A percentile compares a stretch with the other conserved stretches of the same genome.
phyloP scores from a whole-genome alignment of 2,113 vertebrate species.

The Neogobius melanostomus region DNA sequence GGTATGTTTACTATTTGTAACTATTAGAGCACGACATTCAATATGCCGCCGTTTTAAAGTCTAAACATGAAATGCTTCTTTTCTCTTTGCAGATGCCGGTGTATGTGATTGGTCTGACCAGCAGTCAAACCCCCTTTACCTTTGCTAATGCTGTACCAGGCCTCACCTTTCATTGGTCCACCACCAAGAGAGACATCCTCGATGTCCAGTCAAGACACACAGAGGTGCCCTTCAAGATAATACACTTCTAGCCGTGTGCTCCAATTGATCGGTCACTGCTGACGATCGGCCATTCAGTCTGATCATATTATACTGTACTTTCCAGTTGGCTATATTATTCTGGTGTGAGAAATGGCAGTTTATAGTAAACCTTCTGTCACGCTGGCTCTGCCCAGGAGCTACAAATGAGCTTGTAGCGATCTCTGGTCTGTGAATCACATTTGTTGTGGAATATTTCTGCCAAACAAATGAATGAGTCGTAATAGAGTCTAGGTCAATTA shows the following conservation, averaged over 20 bases:
- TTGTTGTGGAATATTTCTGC: no score
- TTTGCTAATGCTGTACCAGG: slow-evolving; percentile 86
- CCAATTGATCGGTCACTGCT: no score
- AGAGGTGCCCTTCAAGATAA: slow-evolving; percentile 76
- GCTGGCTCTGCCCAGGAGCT: no score
- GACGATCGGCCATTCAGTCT: no score
- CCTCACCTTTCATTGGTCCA: slow-evolving; percentile 91
- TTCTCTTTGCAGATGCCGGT: slow-evolving; percentile 81
- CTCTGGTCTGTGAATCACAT: no score
- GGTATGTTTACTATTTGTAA: slow-evolving; percentile 64
- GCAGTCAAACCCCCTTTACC: slow-evolving; percentile 90
- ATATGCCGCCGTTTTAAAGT: neutral
- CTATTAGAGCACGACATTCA: neutral
- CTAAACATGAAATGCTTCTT: neutral
- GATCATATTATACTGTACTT: no score
- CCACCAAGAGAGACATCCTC: slow-evolving; percentile 88
- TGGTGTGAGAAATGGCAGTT: no score
- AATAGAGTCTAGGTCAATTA: no score
- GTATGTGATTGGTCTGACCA: slow-evolving; percentile 89
- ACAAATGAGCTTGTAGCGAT: no score
- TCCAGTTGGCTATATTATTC: no score
- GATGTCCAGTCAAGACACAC: slow-evolving; percentile 84
- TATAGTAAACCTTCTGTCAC: no score
- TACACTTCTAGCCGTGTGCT: neutral
- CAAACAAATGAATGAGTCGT: no score